Evolutionary conservation across 2,888 invertebrate genomes (phyloP).

Genomic region (Thymelicus acteon): DNA sequence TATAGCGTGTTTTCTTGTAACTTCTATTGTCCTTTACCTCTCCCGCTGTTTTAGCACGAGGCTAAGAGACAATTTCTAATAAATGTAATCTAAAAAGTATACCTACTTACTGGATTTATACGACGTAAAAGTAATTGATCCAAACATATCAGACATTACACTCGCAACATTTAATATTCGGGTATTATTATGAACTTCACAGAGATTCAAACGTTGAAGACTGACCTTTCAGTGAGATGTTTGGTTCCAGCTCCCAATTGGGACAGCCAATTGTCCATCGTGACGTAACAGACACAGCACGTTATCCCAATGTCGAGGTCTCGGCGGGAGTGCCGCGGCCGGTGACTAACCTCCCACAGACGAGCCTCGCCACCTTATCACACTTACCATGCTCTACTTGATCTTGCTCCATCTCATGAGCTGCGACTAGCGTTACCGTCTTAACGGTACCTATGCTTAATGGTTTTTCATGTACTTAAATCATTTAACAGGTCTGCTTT

Average conservation of each 20-base stretch:
- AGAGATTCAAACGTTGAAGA: conserved; percentile 3
- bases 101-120: too few species aligned
- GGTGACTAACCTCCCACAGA: conserved; percentile 46
- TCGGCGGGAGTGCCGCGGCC: conserved; percentile 51
- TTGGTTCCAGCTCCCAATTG: conserved; percentile 70
- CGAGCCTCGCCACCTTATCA: conserved; percentile 45
- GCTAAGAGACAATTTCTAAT: too few species aligned
- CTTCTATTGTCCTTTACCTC: too few species aligned
- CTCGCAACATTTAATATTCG: too few species aligned
- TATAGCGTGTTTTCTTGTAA: too few species aligned
- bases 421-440: conserved; percentile 51
- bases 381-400: conserved; percentile 62
- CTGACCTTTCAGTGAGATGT: conserved; percentile 70
- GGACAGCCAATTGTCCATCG: conserved; percentile 67
- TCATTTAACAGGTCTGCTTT: not conserved
- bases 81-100: too few species aligned
- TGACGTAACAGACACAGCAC: conserved; percentile 54
- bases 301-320: conserved; percentile 66
- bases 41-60: too few species aligned
- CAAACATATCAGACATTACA: too few species aligned
- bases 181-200: too few species aligned
- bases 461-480: conserved; percentile 35
- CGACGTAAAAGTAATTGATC: too few species aligned
- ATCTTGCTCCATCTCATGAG: conserved; percentile 34
- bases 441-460: conserved; percentile 61